Conservation (phyloP, 2,113 vertebrate species). For the Grammomys dolichurus region DNA sequence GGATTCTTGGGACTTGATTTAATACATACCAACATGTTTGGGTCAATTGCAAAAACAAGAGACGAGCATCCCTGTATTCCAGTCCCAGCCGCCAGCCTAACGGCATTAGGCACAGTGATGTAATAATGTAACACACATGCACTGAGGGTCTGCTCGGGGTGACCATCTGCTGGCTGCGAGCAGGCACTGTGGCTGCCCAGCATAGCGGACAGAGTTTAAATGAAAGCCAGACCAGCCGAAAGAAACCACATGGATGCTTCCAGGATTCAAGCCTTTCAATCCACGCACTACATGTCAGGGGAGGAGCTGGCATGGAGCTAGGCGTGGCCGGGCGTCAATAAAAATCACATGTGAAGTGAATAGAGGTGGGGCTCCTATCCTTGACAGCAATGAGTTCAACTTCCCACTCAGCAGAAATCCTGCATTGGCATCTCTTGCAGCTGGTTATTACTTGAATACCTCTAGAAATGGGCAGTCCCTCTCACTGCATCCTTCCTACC, state of each 20-base stretch:
- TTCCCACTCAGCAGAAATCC: neutral
- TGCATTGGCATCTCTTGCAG: neutral
- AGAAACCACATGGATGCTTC: constrained; percentile 49
- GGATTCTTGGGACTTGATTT: constrained; percentile 56
- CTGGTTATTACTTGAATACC: neutral
- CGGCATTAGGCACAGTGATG: neutral
- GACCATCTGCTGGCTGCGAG: neutral
- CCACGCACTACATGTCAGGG: neutral
- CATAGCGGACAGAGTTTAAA: constrained; percentile 54
- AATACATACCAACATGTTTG: constrained; percentile 11
- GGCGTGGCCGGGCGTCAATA: neutral
- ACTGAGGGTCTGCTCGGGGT: fast-evolving
- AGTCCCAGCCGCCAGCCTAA: neutral
- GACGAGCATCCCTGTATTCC: neutral
- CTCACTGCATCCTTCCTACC: neutral
- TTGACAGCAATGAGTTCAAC: neutral
- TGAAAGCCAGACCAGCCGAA: neutral
- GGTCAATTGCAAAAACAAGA: constrained; percentile 22
- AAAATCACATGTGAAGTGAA: neutral
- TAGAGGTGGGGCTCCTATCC: neutral
- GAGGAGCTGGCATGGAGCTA: neutral
- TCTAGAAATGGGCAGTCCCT: neutral
- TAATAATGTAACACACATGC: neutral
- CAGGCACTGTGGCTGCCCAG: neutral
- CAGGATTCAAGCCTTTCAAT: constrained; percentile 49